phyloP scores from a whole-genome alignment of 2,113 vertebrate species.

The Phrynosoma blainvillii region DNA sequence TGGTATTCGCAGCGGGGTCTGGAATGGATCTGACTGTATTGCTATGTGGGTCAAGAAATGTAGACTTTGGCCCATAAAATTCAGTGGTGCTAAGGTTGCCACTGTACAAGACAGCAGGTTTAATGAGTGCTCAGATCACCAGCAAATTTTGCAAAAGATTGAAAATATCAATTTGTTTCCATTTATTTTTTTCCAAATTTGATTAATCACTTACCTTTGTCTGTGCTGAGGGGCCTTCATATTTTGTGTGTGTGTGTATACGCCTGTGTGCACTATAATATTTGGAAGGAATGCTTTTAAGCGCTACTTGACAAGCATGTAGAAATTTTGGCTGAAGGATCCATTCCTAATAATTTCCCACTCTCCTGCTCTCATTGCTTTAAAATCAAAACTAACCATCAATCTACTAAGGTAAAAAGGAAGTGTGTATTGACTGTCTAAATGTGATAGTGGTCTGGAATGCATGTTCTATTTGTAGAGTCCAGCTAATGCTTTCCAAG shows the following conservation, averaged over 20 bases:
- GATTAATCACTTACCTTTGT: not conserved
- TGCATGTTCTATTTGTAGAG: not conserved
- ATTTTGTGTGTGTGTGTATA: not conserved
- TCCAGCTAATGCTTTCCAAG: not conserved
- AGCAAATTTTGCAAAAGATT: not conserved
- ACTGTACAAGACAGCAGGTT: not conserved
- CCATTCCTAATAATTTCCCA: not conserved
- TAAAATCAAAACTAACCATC: not conserved
- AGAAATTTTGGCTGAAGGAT: not conserved
- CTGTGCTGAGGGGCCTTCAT: not conserved
- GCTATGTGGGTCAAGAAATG: not conserved
- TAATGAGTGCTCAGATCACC: not conserved
- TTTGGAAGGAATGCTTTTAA: not conserved
- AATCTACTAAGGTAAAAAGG: not conserved
- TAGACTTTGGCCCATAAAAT: not conserved
- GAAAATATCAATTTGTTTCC: not conserved
- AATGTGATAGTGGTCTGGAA: not conserved
- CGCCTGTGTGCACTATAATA: not conserved
- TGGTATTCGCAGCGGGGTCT: too few species aligned
- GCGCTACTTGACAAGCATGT: not conserved
- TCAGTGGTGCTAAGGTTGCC: not conserved
- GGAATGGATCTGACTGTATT: not conserved
- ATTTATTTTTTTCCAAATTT: not conserved
- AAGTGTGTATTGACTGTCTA: not conserved
- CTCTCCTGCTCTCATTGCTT: not conserved